These are phyloP conservation scores for Pampusana beccarii DNA, from an alignment of 2,113 vertebrate species.

Conservation along the genomic window DNA sequence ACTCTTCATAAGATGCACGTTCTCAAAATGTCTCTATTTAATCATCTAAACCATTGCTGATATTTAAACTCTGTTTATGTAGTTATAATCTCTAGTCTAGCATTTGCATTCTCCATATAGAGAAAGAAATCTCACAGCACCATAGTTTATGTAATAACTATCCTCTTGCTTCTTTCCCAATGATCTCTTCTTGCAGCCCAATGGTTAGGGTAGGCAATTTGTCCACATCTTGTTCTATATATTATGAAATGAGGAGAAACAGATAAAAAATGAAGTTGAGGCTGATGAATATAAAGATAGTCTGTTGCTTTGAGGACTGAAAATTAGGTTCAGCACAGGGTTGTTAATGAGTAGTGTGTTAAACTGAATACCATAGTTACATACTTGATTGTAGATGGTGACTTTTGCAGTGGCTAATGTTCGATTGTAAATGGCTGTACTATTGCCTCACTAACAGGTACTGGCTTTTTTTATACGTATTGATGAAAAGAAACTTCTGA, in stretches of 20 bases:
- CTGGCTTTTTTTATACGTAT: background rate
- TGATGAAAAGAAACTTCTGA: background rate
- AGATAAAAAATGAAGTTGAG: background rate
- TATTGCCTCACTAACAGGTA: background rate
- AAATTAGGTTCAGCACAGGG: background rate
- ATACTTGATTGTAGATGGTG: background rate
- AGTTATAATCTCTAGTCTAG: background rate
- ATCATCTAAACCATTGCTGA: background rate
- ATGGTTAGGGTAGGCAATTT: background rate
- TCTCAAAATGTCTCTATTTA: background rate
- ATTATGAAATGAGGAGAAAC: background rate
- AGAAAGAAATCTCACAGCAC: background rate
- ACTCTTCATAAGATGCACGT: background rate
- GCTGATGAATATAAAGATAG: background rate
- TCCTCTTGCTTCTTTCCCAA: background rate
- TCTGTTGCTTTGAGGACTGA: background rate
- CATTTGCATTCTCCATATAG: background rate
- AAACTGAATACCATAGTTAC: background rate
- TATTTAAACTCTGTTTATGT: background rate
- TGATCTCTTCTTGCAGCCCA: background rate
- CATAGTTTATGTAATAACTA: rapidly evolving
- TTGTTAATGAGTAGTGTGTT: background rate
- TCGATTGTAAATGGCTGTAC: background rate
- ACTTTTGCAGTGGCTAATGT: background rate
- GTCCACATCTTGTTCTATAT: background rate